These are phyloP conservation scores for Fregetta grallaria DNA, from an alignment of 2,113 vertebrate genomes.

Conservation along the genomic window DNA sequence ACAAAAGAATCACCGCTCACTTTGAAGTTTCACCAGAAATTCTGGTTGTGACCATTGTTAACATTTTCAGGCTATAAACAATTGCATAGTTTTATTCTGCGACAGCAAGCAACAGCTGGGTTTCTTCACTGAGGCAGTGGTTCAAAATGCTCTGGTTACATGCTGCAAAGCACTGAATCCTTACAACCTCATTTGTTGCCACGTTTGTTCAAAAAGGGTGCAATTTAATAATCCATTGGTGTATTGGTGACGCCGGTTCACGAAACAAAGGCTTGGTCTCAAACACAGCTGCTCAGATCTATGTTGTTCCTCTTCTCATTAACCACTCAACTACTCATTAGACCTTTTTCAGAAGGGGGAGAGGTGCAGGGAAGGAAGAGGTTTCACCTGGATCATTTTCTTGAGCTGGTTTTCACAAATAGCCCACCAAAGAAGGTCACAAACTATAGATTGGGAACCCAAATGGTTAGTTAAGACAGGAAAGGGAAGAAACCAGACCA, in stretches of 20 bases:
- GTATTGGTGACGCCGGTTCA: not conserved
- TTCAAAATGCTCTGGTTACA: not conserved
- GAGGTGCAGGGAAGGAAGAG: not conserved
- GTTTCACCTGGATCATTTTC: not conserved
- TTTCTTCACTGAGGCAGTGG: not conserved
- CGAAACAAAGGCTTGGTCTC: not conserved
- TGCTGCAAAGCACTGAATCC: not conserved
- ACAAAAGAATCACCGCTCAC: not conserved
- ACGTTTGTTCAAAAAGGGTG: not conserved
- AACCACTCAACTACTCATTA: not conserved
- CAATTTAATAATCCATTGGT: not conserved
- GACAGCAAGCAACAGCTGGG: not conserved
- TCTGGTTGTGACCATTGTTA: not conserved
- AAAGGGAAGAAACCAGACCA: constrained; percentile 15
- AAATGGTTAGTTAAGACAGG: not conserved
- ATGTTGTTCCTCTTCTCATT: not conserved
- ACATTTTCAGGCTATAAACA: not conserved
- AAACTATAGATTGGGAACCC: not conserved
- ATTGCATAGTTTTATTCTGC: not conserved
- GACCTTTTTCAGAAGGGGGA: not conserved
- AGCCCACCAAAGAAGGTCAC: not conserved
- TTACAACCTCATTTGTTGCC: not conserved
- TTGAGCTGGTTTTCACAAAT: not conserved
- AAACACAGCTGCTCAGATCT: not conserved
- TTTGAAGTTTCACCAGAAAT: not conserved